These are phyloP conservation scores for Tanypteryx hageni DNA, from an alignment of 2,888 invertebrate species.

Conservation along the genomic window DNA sequence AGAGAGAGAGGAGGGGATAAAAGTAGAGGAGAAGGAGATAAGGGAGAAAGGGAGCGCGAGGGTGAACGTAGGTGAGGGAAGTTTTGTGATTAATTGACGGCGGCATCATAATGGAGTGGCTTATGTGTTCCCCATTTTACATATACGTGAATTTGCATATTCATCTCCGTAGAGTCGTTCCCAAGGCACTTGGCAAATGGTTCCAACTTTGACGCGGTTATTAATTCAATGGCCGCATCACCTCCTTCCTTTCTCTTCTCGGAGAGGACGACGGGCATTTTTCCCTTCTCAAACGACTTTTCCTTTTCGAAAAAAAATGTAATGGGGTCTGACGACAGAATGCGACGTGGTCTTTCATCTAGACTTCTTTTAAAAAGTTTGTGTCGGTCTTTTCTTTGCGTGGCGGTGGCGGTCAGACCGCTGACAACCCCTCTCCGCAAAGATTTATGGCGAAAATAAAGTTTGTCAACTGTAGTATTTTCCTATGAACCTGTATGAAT, in stretches of 20 bases:
- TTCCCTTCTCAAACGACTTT: neutral
- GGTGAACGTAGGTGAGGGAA: neutral
- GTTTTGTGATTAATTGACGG: slow-evolving; percentile 14
- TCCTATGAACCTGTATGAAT: too few relatives aligned
- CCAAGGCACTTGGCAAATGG: neutral
- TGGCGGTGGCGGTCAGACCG: too few relatives aligned
- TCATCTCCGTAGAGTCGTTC: neutral
- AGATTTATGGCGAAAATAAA: too few relatives aligned
- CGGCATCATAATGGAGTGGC: neutral
- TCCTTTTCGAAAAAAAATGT: too few relatives aligned
- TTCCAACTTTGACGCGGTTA: neutral
- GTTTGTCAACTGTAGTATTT: too few relatives aligned
- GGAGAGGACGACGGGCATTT: neutral
- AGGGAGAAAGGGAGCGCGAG: neutral
- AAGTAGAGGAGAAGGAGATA: neutral
- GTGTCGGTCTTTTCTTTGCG: too few relatives aligned
- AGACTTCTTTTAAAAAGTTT: too few relatives aligned
- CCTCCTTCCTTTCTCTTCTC: neutral
- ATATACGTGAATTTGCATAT: slow-evolving; percentile 29
- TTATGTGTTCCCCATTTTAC: neutral
- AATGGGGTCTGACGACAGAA: too few relatives aligned
- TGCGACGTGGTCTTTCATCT: too few relatives aligned
- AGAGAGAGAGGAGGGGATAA: neutral
- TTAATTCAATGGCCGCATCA: neutral
- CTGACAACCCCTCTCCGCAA: too few relatives aligned